phyloP scores from a whole-genome alignment of 2,113 vertebrate genomes.

The Scolopax mira region DNA sequence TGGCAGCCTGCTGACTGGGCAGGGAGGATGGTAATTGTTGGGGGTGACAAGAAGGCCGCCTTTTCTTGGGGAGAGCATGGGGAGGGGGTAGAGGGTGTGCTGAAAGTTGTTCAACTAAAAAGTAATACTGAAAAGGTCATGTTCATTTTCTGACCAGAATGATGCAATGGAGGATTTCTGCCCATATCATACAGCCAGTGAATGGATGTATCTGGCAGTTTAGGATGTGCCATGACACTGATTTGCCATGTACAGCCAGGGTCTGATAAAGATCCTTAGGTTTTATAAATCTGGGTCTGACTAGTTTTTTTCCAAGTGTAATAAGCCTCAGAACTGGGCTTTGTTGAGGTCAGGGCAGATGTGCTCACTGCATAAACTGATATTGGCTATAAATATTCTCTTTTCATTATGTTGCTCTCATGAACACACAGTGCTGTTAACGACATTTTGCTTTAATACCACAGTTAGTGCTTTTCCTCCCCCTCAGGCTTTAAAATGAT shows the following conservation, averaged over 20 bases:
- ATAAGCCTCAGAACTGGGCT: background rate
- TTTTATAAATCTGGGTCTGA: background rate
- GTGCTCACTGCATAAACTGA: background rate
- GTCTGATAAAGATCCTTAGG: background rate
- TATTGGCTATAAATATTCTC: background rate
- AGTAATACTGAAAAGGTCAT: rapidly evolving
- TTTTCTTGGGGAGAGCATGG: background rate
- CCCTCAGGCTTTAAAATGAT: slow-evolving; percentile 31
- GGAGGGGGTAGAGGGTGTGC: background rate
- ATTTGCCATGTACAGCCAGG: background rate
- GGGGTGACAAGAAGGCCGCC: background rate
- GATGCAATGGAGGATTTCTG: background rate
- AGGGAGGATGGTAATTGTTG: background rate
- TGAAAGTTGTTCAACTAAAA: background rate
- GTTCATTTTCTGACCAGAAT: background rate
- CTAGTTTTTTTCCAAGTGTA: background rate
- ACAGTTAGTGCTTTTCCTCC: background rate
- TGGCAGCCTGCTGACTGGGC: background rate
- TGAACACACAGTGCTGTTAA: background rate
- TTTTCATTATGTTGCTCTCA: background rate
- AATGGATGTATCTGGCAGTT: background rate
- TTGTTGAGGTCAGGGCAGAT: background rate
- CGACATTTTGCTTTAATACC: background rate
- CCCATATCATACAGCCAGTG: background rate
- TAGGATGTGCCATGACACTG: background rate